Evolutionary conservation across 2,888 invertebrate genomes (phyloP).

Genomic region (Argyresthia albistria): DNA sequence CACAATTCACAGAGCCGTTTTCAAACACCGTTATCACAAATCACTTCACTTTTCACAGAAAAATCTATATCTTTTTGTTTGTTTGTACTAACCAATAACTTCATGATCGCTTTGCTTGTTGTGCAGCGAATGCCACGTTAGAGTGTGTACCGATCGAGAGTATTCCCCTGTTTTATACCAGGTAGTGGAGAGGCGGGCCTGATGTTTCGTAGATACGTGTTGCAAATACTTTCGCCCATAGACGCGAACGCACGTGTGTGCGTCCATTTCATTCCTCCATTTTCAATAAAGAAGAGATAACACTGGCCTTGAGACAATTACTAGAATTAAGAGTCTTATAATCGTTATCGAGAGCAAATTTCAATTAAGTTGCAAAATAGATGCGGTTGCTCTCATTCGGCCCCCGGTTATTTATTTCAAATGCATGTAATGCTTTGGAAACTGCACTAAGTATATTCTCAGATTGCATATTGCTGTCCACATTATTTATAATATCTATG

Average conservation of each 20-base stretch:
- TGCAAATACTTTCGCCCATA: slow-evolving; percentile 60
- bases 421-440: not conserved
- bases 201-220: slow-evolving; percentile 47
- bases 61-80: slow-evolving; percentile 12
- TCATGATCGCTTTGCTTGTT: slow-evolving; percentile 64
- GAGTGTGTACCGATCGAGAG: slow-evolving; percentile 40
- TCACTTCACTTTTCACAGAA: slow-evolving; percentile 19
- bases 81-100: slow-evolving; percentile 57
- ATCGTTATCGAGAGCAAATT: too few relatives aligned
- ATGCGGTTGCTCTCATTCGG: not conserved
- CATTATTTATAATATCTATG: not conserved
- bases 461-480: too few relatives aligned
- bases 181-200: slow-evolving; percentile 19
- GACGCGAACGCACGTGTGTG: slow-evolving; percentile 22
- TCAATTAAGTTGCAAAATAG: too few relatives aligned
- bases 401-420: not conserved
- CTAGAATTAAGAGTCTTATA: too few relatives aligned
- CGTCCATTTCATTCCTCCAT: slow-evolving; percentile 20
- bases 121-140: slow-evolving; percentile 59
- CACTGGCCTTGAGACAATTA: too few relatives aligned
- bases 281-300: not conserved
- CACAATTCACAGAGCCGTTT: not conserved
- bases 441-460: not conserved
- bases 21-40: slow-evolving; percentile 1
- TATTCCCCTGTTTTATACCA: slow-evolving; percentile 51